Conservation (phyloP, 2,888 invertebrate genomes). For the Ommatoiulus sabulosus region DNA sequence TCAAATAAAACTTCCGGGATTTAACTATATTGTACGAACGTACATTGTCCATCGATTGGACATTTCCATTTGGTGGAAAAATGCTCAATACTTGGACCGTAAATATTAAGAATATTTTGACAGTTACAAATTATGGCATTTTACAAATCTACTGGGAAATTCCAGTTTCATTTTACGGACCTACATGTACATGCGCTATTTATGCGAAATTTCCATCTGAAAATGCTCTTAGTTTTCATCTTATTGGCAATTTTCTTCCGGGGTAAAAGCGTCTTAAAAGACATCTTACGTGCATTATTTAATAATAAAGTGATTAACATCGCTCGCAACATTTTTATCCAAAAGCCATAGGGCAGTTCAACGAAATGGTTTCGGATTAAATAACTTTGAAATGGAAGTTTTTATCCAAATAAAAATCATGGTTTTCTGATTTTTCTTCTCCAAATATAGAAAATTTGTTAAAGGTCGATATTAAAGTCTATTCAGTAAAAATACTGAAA, state of each 20-base stretch:
- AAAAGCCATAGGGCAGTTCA: neutral
- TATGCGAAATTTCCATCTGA: neutral
- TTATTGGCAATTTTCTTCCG: neutral
- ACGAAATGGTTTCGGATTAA: neutral
- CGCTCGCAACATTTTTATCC: neutral
- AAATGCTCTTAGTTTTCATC: neutral
- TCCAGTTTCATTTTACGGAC: neutral
- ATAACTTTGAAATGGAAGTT: neutral
- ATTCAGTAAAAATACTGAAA: neutral
- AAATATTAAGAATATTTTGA: neutral
- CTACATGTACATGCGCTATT: neutral
- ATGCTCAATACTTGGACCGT: no score
- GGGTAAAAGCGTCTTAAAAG: neutral
- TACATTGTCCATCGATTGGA: no score
- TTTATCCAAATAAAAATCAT: no score
- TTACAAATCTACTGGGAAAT: neutral
- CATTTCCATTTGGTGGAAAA: no score
- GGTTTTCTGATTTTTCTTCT: no score
- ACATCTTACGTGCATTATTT: neutral
- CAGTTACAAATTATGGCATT: neutral
- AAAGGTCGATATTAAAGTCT: neutral
- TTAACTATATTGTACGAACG: no score
- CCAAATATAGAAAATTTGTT: no score
- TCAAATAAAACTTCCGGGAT: no score
- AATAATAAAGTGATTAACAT: constrained; percentile 11